Percentiles rank a stretch among this genome's conserved stretches.
phyloP scores from a whole-genome alignment of 2,113 vertebrate species.

The Phrynosoma blainvillii region DNA sequence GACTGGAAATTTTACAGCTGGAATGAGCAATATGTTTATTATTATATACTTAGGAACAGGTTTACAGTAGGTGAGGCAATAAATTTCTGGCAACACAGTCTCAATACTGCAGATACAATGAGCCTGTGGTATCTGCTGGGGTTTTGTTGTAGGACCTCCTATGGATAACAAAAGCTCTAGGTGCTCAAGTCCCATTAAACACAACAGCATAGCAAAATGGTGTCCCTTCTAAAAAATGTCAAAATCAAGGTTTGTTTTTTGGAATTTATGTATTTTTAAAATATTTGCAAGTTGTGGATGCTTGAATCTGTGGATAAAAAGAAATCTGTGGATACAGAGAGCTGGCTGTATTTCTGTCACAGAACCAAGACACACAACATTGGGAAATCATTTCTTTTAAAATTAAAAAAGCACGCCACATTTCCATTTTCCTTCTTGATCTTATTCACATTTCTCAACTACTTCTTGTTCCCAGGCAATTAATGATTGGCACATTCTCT shows the following conservation, averaged over 20 bases:
- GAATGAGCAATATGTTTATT: neutral
- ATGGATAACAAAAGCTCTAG: too few relatives aligned
- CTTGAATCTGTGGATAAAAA: too few relatives aligned
- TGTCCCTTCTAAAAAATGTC: too few relatives aligned
- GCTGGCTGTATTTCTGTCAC: too few relatives aligned
- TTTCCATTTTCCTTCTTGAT: neutral
- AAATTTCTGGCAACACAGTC: neutral
- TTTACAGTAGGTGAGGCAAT: neutral
- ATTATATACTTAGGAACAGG: neutral
- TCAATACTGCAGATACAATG: neutral
- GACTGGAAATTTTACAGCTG: neutral
- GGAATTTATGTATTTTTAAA: neutral
- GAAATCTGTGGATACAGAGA: too few relatives aligned
- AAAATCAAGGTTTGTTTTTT: neutral
- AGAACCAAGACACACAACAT: too few relatives aligned
- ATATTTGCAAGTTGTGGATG: too few relatives aligned
- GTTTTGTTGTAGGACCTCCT: too few relatives aligned
- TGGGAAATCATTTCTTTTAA: too few relatives aligned
- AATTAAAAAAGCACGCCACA: neutral
- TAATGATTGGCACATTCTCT: neutral
- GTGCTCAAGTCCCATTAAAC: too few relatives aligned
- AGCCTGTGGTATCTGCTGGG: too few relatives aligned
- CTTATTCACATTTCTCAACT: neutral
- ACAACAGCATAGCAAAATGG: too few relatives aligned
- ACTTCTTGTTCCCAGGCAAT: neutral